Conservation (phyloP, 2,888 invertebrate species). For the Drosophila aldrichi region DNA sequence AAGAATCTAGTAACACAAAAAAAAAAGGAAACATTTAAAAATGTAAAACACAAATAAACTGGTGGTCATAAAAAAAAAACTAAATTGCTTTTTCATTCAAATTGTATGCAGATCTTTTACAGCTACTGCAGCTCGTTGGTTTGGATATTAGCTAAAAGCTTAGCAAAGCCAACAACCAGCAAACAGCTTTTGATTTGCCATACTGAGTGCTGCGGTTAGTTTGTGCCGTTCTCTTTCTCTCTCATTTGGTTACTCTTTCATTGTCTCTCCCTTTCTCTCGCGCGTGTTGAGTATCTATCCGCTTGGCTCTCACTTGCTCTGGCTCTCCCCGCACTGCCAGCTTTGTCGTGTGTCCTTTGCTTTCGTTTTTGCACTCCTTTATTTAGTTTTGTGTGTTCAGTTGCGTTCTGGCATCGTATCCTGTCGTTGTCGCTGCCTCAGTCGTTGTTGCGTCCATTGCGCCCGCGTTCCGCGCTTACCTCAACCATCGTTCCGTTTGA, state of each 20-base stretch:
- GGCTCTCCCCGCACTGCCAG: slow-evolving; percentile 34
- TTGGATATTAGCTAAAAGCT: slow-evolving; percentile 18
- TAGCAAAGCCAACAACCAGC: slow-evolving; percentile 39
- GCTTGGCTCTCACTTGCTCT: slow-evolving; percentile 32
- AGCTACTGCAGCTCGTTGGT: background rate
- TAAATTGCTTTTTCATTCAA: background rate
- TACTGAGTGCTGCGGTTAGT: slow-evolving; percentile 15
- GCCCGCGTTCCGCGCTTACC: slow-evolving; percentile 47
- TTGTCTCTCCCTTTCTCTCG: background rate
- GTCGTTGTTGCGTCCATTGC: slow-evolving; percentile 34
- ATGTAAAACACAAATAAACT: slow-evolving; percentile 67
- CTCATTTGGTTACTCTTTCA: background rate
- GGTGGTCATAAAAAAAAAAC: slow-evolving; percentile 65
- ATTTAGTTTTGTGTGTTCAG: slow-evolving; percentile 81
- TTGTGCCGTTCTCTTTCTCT: background rate
- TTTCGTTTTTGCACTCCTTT: slow-evolving; percentile 80
- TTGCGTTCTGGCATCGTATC: slow-evolving; percentile 73
- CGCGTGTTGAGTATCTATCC: slow-evolving; percentile 1
- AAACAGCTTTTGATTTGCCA: slow-evolving; percentile 20
- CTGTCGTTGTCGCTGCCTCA: slow-evolving; percentile 57
- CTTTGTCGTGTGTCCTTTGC: slow-evolving; percentile 69
- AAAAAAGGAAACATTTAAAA: slow-evolving; percentile 37
- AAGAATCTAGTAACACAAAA: slow-evolving; percentile 47
- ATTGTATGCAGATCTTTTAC: background rate
- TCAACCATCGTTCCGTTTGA: slow-evolving; percentile 39